Evolutionary conservation across 2,797 vertebrate genomes (phyloP).

Genomic region (Gila robusta): DNA sequence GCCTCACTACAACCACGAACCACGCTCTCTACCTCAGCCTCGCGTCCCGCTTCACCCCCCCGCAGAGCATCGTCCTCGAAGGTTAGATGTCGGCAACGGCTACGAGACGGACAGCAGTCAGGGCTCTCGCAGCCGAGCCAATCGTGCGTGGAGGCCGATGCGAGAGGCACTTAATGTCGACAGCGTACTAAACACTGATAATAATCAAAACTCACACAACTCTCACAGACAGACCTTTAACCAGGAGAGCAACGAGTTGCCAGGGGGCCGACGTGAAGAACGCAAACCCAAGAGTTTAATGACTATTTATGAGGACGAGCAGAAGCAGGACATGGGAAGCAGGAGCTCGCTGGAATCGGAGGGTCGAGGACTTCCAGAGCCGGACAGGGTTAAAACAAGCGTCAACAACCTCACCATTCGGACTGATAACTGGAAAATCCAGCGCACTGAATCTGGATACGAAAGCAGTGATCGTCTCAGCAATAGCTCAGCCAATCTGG

Average conservation of each 20-base stretch:
- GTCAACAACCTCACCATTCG: slow-evolving; percentile 74
- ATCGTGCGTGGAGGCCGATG: slow-evolving; percentile 88
- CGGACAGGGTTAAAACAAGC: slow-evolving; percentile 79
- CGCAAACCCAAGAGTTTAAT: slow-evolving; percentile 87
- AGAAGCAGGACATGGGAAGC: slow-evolving; percentile 84
- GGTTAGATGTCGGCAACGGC: slow-evolving; percentile 74
- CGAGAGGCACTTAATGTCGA: slow-evolving; percentile 94
- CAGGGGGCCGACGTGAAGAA: slow-evolving; percentile 78
- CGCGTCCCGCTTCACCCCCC: slow-evolving; percentile 49
- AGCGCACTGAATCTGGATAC: slow-evolving; percentile 93
- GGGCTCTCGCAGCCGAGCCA: slow-evolving; percentile 76
- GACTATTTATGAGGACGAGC: slow-evolving; percentile 97
- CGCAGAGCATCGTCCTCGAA: slow-evolving; percentile 56
- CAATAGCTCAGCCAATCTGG: slow-evolving; percentile 88
- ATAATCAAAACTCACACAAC: slow-evolving; percentile 80
- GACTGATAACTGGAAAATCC: slow-evolving; percentile 89
- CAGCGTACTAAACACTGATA: slow-evolving; percentile 83
- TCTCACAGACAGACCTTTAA: slow-evolving; percentile 76
- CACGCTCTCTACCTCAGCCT: slow-evolving; percentile 56
- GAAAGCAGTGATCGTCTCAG: slow-evolving; percentile 93
- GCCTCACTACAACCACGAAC: slow-evolving; percentile 52
- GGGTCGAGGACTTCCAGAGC: slow-evolving; percentile 77
- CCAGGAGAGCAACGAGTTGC: slow-evolving; percentile 66
- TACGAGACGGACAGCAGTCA: slow-evolving; percentile 94
- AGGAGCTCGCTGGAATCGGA: slow-evolving; percentile 87